Percentiles rank a stretch among this genome's conserved stretches.
phyloP scores from a whole-genome alignment of 2,888 invertebrate species.

The Lasioglossum figueresi region DNA sequence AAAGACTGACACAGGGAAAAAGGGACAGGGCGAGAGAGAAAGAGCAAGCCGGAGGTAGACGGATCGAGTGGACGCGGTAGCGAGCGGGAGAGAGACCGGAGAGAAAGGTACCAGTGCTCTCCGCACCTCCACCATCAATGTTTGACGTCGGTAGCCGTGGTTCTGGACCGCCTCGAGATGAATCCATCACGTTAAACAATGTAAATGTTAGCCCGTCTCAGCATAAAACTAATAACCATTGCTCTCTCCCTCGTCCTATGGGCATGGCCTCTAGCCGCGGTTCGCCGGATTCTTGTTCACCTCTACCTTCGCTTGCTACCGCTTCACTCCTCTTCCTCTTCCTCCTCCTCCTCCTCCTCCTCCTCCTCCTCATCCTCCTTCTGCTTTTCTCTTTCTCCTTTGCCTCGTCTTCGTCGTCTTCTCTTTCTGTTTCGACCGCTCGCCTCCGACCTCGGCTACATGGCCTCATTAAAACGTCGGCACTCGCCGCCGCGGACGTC shows the following conservation, averaged over 20 bases:
- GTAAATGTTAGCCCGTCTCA: conserved; percentile 82
- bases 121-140: conserved; percentile 72
- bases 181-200: conserved; percentile 83
- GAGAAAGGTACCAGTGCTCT: conserved; percentile 49
- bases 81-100: conserved; percentile 22
- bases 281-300: conserved; percentile 80
- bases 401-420: conserved; percentile 3
- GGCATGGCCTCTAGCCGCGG: conserved; percentile 78
- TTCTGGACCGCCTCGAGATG: conserved; percentile 76
- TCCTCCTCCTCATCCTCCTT: neutral
- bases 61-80: conserved; percentile 29
- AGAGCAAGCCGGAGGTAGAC: conserved; percentile 38
- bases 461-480: conserved; percentile 68
- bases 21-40: conserved; percentile 29
- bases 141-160: conserved; percentile 75
- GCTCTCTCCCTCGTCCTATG: conserved; percentile 70
- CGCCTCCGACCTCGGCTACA: conserved; percentile 50
- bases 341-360: neutral
- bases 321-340: conserved; percentile 33
- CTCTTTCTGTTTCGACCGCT: conserved; percentile 27
- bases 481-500: conserved; percentile 47
- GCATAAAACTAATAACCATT: conserved; percentile 82
- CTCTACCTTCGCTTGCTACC: conserved; percentile 45
- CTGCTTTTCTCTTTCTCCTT: neutral
- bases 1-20: conserved; percentile 45